Evolutionary conservation across 1,140 invertebrate species (phyloP), one percentile per base, ranked within the genome.

Genomic region (Lordiphosa stackelbergi): DNA sequence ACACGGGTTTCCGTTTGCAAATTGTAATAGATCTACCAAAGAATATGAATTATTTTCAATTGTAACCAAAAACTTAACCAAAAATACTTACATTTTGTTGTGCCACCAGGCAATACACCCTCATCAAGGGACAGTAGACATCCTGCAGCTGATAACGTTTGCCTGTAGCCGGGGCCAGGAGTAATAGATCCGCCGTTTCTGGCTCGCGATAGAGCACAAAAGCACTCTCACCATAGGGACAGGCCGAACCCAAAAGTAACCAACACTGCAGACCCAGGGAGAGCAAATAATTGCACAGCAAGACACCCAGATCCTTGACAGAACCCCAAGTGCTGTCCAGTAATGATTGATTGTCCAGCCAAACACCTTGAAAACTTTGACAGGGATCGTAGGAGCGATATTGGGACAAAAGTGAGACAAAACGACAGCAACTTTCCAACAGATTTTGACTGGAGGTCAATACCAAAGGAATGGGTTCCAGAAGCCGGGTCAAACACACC

Each of bases 201-300:
- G 58, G 53, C 5, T 84, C 57, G 0, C 73, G 73, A 2, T 92
- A 91, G 5, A 95, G 86, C 7, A 96, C 93, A 87, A 93, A 95
- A 4, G 91, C 91, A 35, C 92, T 93, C 9, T 90, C 87, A 2
- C 95, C 95, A 72, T 94, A 91, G 0, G 94, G 93, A 40, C 95
- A 91, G 11, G 92, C 92, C 28, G 89, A 84, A 0, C 95, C 96
- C 4, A 94, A 87, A 3, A 94, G 75, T 1, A 97, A 87, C 91
- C 92, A 96, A 10, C 92, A 92, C 66, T 91, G 91, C 37, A 93
- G 89, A 3, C 92, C 92, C 16, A 97, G 72, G 16, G 92, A 87
- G 2, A 95, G 85, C 66, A 97, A 92, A 79, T 92, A 96, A 84
- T 95, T 96, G 5, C 92, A 92, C 9, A 97, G 87, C 3, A 97